A percentile compares a stretch with the other conserved stretches of the same genome.
These are phyloP conservation scores for Halichoeres trimaculatus DNA, from an alignment of 2,113 vertebrate genomes.

Conservation along the genomic window DNA sequence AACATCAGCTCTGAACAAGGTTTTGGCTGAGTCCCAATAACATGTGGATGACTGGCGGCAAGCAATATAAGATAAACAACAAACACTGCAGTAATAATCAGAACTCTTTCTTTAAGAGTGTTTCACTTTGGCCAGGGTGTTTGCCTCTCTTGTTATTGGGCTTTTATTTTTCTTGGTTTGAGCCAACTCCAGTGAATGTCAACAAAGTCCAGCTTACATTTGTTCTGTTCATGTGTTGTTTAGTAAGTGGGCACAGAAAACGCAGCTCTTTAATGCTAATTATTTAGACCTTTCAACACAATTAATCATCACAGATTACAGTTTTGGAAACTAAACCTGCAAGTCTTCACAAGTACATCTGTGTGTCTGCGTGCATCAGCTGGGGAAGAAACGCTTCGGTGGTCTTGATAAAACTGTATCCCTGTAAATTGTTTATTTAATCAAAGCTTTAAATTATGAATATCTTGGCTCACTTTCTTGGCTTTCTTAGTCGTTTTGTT, in stretches of 20 bases:
- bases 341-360: background rate
- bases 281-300: background rate
- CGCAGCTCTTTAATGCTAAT: background rate
- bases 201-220: background rate
- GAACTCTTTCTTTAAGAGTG: background rate
- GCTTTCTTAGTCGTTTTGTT: constrained; percentile 32
- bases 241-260: background rate
- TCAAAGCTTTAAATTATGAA: constrained; percentile 43
- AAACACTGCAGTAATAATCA: background rate
- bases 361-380: background rate
- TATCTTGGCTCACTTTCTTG: constrained; percentile 29
- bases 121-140: background rate
- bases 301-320: background rate
- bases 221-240: too few species aligned
- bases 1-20: background rate
- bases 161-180: background rate
- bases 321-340: background rate
- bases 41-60: too few species aligned
- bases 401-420: constrained; percentile 23
- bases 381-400: constrained; percentile 23
- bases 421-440: constrained; percentile 55
- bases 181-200: background rate
- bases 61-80: background rate
- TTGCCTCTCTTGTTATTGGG: background rate
- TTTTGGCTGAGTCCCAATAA: background rate